Base-by-base conservation (phyloP, 2,888 invertebrate genomes). In the Pardosa pseudoannulata region DNA sequence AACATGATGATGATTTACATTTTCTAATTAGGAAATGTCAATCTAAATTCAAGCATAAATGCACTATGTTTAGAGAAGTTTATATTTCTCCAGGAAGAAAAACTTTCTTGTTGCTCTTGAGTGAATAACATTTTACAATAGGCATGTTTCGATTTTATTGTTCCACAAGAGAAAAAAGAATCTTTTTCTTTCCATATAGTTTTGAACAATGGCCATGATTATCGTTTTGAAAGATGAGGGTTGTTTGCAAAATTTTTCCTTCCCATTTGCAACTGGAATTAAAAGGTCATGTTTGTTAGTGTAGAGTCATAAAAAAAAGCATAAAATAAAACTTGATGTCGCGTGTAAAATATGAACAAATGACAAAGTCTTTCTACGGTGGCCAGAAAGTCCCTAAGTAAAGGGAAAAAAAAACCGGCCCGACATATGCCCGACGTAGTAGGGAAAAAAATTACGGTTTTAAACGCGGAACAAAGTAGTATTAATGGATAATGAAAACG, bases 401-500 rank as follows among this genome's bases (percentile, higher is more conserved):
- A 19, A 16, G 27, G 19, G 62, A 64, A 76, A 76, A 56, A 56
- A 23, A 16, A 23, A 5, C 23, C 9, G 19, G 19, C 19, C 32
- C n/a, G 32, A 32, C 67, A 32, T 19, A 32, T 67, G 32, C n/a
- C n/a, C n/a, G n/a, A n/a, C n/a, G n/a, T 28, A 16, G n/a, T 13
- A 31, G 32, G 31, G 70, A 41, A 32, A 70, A 67, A 67, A 28
- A 16, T 70, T 70, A 41, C 27, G 41, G 16, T 23, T 70, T 28
- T 70, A 70, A 41, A 41, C 41, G 70, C 41, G 41, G 70, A 70
- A 70, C 70, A 41, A 70, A 70, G 28, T 28, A 32, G 68, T 68
- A 68, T 78, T 68, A 70, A 79, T 70, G 70, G 70, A 71, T 70
- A 79, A 79, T 56, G 78, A 79, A 46, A 70, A 9, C 9, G 9